Conservation (phyloP, 2,888 invertebrate genomes). For the Drosophila melanosoma region DNA sequence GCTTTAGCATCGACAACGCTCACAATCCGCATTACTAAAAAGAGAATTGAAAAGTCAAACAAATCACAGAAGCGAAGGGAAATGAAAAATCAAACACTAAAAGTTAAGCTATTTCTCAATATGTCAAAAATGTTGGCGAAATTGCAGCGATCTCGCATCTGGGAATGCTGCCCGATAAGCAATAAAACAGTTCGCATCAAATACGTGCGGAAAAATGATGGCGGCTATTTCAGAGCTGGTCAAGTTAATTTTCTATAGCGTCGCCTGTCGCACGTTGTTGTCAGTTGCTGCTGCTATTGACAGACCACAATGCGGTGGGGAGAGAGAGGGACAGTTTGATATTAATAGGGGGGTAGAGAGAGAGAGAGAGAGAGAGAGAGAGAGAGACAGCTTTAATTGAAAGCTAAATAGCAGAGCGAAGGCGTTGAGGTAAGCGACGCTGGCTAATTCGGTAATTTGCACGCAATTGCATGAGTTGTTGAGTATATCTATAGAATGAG, state of each 20-base stretch:
- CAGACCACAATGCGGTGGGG: not conserved
- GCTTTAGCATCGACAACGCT: not conserved
- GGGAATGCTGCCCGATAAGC: constrained; percentile 33
- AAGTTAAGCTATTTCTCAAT: not conserved
- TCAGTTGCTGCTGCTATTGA: constrained; percentile 74
- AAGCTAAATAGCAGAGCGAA: constrained; percentile 69
- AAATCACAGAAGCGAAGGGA: not conserved
- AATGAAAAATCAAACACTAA: not conserved
- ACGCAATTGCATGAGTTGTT: constrained; percentile 81
- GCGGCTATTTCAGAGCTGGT: constrained; percentile 50
- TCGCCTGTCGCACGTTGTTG: constrained; percentile 70
- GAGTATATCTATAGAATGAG: constrained; percentile 75
- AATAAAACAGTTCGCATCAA: constrained; percentile 57
- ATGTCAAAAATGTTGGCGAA: not conserved
- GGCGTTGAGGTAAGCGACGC: constrained; percentile 72
- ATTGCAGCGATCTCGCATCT: not conserved
- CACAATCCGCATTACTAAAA: not conserved
- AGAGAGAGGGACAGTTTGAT: not conserved
- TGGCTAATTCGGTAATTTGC: constrained; percentile 78
- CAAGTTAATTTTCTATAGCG: constrained; percentile 77
- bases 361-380: constrained; percentile 17
- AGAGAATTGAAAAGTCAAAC: not conserved
- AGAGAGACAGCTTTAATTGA: constrained; percentile 66
- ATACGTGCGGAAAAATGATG: constrained; percentile 64
- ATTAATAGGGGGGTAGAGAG: not conserved